These are phyloP conservation scores for Liasis olivaceus DNA, from an alignment of 2,797 vertebrate species.

Conservation along the genomic window DNA sequence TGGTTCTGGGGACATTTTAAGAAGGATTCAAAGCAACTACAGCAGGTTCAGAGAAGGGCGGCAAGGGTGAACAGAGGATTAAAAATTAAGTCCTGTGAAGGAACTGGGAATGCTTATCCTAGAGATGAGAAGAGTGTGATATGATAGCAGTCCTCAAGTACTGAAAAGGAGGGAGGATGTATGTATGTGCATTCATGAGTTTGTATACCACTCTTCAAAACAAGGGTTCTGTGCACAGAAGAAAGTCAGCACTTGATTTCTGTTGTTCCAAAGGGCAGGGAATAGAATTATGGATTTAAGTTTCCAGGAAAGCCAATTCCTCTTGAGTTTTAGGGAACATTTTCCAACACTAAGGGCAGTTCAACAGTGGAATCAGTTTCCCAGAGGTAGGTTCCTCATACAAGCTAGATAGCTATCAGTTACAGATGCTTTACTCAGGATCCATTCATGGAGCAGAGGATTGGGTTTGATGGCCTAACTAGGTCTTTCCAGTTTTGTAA, in stretches of 20 bases:
- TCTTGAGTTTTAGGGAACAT: background rate
- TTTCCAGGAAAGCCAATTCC: background rate
- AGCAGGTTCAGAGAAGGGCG: background rate
- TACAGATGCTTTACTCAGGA: background rate
- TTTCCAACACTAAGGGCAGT: background rate
- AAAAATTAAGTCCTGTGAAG: background rate
- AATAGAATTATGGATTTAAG: background rate
- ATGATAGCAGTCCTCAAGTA: background rate
- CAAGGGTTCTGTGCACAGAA: background rate
- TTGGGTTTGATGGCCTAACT: background rate
- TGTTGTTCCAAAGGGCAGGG: background rate
- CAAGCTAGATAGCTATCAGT: background rate
- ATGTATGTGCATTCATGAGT: background rate
- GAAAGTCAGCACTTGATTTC: background rate
- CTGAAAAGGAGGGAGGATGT: background rate
- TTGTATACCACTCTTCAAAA: background rate
- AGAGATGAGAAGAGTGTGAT: background rate
- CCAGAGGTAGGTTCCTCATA: background rate
- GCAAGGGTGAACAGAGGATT: background rate
- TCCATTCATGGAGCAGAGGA: background rate
- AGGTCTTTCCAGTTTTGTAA: background rate
- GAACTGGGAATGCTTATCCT: background rate
- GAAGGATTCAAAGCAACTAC: background rate
- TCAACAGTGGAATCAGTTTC: background rate
- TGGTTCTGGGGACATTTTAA: background rate